Conservation (phyloP, 2,113 vertebrate genomes). For the Lamprotornis superbus region DNA sequence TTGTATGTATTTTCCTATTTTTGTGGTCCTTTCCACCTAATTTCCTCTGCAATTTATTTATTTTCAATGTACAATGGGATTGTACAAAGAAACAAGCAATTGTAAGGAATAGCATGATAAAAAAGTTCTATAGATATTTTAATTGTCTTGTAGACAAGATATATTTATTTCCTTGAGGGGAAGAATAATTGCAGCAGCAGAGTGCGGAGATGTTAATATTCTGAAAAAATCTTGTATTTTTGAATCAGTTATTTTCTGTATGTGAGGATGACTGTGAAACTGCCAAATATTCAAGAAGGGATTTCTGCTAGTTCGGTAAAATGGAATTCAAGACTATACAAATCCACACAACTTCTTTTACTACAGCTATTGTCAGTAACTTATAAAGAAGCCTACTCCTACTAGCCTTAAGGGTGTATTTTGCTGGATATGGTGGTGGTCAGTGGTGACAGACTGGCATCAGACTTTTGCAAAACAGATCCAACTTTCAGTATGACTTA, state of each 20-base stretch:
- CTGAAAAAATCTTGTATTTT: not conserved
- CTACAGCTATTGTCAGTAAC: not conserved
- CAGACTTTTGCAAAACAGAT: not conserved
- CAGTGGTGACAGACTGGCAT: not conserved
- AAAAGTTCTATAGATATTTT: not conserved
- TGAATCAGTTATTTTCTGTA: not conserved
- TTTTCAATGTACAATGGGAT: not conserved
- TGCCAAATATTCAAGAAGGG: not conserved
- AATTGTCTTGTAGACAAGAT: not conserved
- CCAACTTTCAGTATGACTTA: not conserved
- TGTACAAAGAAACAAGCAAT: not conserved
- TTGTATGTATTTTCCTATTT: not conserved
- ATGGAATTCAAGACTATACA: not conserved
- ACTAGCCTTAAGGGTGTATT: not conserved
- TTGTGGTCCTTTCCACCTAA: constrained; percentile 2
- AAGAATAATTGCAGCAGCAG: not conserved
- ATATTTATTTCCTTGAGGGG: not conserved
- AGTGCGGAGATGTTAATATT: not conserved
- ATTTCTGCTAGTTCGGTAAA: not conserved
- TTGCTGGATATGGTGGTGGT: not conserved
- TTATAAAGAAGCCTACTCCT: not conserved
- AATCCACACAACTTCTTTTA: not conserved
- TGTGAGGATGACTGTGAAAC: not conserved
- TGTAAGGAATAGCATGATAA: not conserved
- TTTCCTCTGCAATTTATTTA: not conserved